A percentile compares a stretch with the other conserved stretches of the same genome.
Conservation (phyloP, 2,113 vertebrate genomes). For the Poicephalus meyeri region DNA sequence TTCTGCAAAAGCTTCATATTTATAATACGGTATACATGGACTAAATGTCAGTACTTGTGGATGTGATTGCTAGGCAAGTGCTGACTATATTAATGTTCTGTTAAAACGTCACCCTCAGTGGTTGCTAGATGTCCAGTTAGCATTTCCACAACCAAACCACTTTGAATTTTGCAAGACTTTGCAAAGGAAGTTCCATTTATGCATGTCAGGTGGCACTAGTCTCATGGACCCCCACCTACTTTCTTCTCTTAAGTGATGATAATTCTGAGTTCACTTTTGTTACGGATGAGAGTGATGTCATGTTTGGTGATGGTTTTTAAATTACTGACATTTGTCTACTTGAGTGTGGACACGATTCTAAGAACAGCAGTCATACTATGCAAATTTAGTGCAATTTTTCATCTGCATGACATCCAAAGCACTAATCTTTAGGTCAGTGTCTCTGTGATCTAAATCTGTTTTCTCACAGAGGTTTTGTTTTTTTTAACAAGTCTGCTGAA, state of each 20-base stretch:
- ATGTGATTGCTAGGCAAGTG: neutral
- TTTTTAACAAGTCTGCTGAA: neutral
- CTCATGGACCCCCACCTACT: no score
- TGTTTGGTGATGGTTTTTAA: neutral
- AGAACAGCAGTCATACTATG: neutral
- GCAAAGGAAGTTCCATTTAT: neutral
- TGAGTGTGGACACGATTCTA: neutral
- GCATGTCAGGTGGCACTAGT: neutral
- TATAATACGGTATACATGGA: neutral
- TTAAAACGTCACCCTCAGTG: neutral
- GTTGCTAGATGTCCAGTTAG: neutral
- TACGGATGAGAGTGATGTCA: neutral
- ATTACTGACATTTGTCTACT: neutral
- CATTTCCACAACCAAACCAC: neutral
- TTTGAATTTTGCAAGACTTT: neutral
- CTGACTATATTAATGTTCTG: neutral
- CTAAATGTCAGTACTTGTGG: neutral
- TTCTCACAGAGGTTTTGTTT: neutral
- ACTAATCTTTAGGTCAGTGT: neutral
- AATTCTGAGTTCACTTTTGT: neutral
- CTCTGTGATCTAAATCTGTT: neutral
- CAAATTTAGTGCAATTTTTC: neutral
- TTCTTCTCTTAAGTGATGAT: neutral
- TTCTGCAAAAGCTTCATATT: neutral
- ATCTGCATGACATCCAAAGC: neutral